Evolutionary conservation across 2,113 vertebrate species (phyloP).

Genomic region (Scophthalmus maximus): DNA sequence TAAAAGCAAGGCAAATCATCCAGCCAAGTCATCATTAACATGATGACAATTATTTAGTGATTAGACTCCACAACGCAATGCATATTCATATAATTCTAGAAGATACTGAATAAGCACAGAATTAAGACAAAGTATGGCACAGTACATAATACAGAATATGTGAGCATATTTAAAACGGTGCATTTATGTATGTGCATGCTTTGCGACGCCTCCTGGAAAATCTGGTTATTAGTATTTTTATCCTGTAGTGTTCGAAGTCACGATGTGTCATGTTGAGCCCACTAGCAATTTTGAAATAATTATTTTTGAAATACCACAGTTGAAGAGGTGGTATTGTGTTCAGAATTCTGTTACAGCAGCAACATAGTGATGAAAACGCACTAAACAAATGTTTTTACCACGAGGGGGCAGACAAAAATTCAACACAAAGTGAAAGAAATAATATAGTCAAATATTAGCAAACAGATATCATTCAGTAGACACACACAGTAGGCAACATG

Average conservation of each 20-base stretch:
- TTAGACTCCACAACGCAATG: constrained; percentile 15
- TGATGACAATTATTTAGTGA: constrained; percentile 26
- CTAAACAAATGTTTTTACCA: background rate
- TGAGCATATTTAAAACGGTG: background rate
- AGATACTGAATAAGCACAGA: constrained; percentile 1
- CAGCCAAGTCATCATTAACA: constrained; percentile 37
- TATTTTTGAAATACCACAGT: constrained; percentile 48
- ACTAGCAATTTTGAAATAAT: constrained; percentile 46
- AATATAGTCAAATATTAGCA: background rate
- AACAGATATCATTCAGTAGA: too few relatives aligned
- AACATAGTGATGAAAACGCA: too few relatives aligned
- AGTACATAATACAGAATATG: background rate
- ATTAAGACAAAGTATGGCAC: background rate
- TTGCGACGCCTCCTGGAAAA: constrained; percentile 10
- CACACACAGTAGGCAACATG: too few relatives aligned
- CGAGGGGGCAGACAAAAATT: background rate
- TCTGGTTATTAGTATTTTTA: constrained; percentile 39
- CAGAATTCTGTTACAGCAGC: background rate
- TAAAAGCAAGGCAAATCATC: constrained; percentile 22
- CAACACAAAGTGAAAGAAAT: background rate
- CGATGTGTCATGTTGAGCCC: constrained; percentile 44
- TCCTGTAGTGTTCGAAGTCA: constrained; percentile 11
- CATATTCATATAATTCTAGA: background rate
- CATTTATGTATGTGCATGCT: background rate
- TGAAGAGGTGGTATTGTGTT: constrained; percentile 17